These are phyloP conservation scores for Melanostoma mellinum DNA, from an alignment of 2,888 invertebrate species.

Conservation along the genomic window DNA sequence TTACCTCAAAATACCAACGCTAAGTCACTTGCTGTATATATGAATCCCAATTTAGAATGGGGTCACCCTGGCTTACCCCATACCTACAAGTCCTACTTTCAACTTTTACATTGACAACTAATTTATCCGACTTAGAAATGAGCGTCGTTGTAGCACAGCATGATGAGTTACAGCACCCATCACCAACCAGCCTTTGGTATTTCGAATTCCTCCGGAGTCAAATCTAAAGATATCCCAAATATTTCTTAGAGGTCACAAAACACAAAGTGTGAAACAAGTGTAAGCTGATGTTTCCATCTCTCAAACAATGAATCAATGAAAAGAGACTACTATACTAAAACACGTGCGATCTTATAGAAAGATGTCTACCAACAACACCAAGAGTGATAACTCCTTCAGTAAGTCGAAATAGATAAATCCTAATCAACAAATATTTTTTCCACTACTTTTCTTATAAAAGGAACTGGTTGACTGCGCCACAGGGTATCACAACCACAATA, in stretches of 20 bases:
- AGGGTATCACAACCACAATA: constrained; percentile 52
- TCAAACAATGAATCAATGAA: constrained; percentile 2
- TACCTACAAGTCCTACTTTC: neutral
- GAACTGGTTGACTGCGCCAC: constrained; percentile 12
- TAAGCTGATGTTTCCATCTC: constrained; percentile 2
- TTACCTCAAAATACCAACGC: constrained; percentile 1
- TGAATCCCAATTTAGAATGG: constrained; percentile 10
- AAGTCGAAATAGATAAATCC: constrained; percentile 61
- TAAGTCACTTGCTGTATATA: constrained; percentile 32
- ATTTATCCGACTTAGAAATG: constrained; percentile 42
- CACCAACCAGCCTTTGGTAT: neutral
- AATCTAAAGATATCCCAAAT: constrained; percentile 28
- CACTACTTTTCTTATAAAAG: neutral
- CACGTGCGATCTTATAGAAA: constrained; percentile 58
- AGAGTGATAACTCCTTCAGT: constrained; percentile 69
- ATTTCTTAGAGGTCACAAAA: constrained; percentile 20
- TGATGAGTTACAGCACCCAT: constrained; percentile 13
- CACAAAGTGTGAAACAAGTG: constrained; percentile 49
- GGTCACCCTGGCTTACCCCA: constrained; percentile 27
- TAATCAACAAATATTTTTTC: constrained; percentile 60
- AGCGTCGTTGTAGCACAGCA: constrained; percentile 16
- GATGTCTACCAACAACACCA: constrained; percentile 11
- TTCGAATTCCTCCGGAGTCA: constrained; percentile 6
- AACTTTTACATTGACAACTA: constrained; percentile 38
- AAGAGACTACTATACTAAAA: constrained; percentile 17